A percentile compares a stretch with the other conserved stretches of the same genome.
These are phyloP conservation scores for Zaprionus kolodkinae DNA, from an alignment of 1,140 invertebrate genomes.

Conservation along the genomic window DNA sequence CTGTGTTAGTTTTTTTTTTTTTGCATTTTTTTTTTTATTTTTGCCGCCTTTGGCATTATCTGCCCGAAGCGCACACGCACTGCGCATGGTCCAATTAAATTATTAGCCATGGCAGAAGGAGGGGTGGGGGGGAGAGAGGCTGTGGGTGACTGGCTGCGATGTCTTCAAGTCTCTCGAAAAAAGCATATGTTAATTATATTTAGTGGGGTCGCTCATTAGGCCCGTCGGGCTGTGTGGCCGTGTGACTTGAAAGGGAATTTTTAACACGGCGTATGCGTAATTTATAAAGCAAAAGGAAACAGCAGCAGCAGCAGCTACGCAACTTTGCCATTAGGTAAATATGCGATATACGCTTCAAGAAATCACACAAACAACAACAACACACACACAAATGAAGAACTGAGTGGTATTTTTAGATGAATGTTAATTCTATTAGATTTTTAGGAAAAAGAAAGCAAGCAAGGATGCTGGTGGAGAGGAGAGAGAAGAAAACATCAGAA, in stretches of 20 bases:
- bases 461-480: neutral
- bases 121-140: too few species aligned
- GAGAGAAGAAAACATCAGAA: neutral
- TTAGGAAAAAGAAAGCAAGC: neutral
- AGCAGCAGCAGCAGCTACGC: neutral
- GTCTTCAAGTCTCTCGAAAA: conserved; percentile 64
- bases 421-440: conserved; percentile 74
- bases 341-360: conserved; percentile 67
- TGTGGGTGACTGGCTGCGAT: conserved; percentile 24
- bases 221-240: neutral
- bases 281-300: conserved; percentile 23
- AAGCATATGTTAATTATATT: conserved; percentile 79
- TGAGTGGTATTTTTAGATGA: conserved; percentile 35
- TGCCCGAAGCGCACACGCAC: conserved; percentile 53
- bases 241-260: conserved; percentile 74
- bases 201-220: conserved; percentile 49
- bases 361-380: conserved; percentile 63
- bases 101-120: conserved; percentile 55
- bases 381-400: conserved; percentile 1
- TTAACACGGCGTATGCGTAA: conserved; percentile 63
- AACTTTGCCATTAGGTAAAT: conserved; percentile 68
- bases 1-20: conserved; percentile 56
- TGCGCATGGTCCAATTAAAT: conserved; percentile 80
- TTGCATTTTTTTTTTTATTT: too few species aligned
- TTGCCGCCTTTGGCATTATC: conserved; percentile 51